Evolutionary conservation across 2,797 vertebrate species (phyloP), one percentile per base, ranked within the genome.

Genomic region (Pelochelys cantorii): DNA sequence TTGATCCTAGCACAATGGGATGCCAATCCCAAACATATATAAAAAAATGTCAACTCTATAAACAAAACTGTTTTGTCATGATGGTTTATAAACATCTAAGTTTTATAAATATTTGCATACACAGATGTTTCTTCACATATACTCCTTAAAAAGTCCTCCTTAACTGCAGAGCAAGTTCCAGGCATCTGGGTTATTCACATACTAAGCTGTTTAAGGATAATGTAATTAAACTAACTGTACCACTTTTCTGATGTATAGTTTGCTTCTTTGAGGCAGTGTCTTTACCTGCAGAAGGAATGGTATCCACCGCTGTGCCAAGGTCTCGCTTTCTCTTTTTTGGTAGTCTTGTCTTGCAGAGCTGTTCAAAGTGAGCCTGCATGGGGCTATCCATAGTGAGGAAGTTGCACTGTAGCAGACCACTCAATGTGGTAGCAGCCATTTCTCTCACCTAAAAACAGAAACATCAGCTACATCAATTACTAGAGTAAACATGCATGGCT

Each of bases 371-470:
- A 31, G 98, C 97, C 98, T 99, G 99, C 99, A 99, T 99, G 88
- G 98, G 97, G 42, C 92, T 89, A 25, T 99, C 99, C 98, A 99
- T 99, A 77, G 97, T 98, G 91, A 99, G 98, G 93, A 99, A 99
- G 90, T 99, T 99, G 97, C 99, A 99, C 97, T 99, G 99, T 48
- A 99, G 98, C 71, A 99, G 98, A 81, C 99, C 99, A 60, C 99
- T 99, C 62, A 99, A 97, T 0, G 99, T 99, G 48, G 99, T 99
- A 88, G 99, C 99, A 1, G 99, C 99, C 99, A 99, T 99, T 98
- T 99, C 99, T 97, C 99, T 98, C 87, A 99, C 99, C 99, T 99
- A 81, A 2, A 75, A 88, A 60, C 55, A 93, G 59, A 94, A 53
- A 91, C 0, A 89, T 71, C 0, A 80, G 5, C 31, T 1, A 75